These are phyloP conservation scores for Pristionchus mayeri DNA, from an alignment of 2,888 invertebrate genomes.

Conservation along the genomic window DNA sequence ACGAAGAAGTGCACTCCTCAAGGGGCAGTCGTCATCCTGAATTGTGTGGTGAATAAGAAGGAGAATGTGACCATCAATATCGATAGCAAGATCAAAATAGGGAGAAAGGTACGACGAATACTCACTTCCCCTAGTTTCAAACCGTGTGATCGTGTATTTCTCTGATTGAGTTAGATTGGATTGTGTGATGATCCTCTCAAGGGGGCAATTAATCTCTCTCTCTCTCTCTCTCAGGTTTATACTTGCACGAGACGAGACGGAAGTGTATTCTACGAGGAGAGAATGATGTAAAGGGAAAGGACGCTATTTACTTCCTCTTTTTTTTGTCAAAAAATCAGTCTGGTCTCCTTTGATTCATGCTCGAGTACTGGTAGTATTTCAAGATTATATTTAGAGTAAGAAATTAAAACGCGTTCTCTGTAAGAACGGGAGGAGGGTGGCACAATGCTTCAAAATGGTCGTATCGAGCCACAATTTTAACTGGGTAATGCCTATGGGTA, in stretches of 20 bases:
- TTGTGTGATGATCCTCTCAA: too few species aligned
- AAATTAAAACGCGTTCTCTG: too few species aligned
- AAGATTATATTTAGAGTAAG: background rate
- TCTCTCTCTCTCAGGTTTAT: too few species aligned
- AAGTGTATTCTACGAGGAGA: constrained; percentile 49
- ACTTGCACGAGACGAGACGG: constrained; percentile 36
- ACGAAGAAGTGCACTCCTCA: constrained; percentile 66
- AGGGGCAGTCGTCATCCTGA: constrained; percentile 63
- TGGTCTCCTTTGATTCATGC: background rate
- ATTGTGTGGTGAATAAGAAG: constrained; percentile 64
- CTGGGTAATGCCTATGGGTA: background rate
- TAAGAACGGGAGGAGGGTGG: too few species aligned
- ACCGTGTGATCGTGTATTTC: too few species aligned
- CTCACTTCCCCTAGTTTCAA: too few species aligned
- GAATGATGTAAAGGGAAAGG: constrained; percentile 8
- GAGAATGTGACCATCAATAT: constrained; percentile 64
- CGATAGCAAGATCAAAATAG: constrained; percentile 60
- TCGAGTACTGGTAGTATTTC: too few species aligned
- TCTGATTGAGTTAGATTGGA: too few species aligned
- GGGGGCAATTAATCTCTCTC: too few species aligned
- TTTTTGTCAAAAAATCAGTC: background rate
- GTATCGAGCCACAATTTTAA: background rate
- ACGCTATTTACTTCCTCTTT: background rate
- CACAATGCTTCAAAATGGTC: background rate
- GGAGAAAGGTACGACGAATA: constrained; percentile 65